Conservation (phyloP, 2,797 vertebrate genomes). For the Lagodon rhomboides region DNA sequence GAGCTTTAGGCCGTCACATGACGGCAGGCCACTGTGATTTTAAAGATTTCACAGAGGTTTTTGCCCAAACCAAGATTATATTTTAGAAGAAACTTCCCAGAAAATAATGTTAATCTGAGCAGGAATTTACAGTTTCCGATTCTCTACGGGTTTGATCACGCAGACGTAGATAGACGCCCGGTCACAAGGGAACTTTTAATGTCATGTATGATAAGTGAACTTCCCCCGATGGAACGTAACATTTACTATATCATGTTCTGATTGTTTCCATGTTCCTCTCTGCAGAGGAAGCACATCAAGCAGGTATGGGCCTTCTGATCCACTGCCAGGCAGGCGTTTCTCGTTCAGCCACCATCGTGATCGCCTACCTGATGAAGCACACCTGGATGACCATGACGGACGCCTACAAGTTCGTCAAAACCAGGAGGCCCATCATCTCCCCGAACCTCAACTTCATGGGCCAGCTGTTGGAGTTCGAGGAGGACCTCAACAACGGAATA, state of each 20-base stretch:
- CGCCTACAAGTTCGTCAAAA: slow-evolving; percentile 99
- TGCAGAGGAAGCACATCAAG: slow-evolving; percentile 98
- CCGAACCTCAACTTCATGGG: slow-evolving; percentile 99
- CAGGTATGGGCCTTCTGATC: slow-evolving; percentile 96
- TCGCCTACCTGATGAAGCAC: slow-evolving; percentile 99
- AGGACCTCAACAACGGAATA: slow-evolving; percentile 97
- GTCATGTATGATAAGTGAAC: slow-evolving; percentile 11
- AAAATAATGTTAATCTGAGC: not conserved
- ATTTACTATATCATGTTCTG: not conserved
- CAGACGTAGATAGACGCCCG: not conserved
- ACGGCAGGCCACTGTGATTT: too few species aligned
- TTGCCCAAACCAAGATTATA: not conserved
- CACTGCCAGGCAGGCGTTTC: slow-evolving; percentile 99
- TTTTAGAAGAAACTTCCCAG: not conserved
- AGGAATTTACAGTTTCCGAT: not conserved
- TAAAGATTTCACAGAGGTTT: not conserved
- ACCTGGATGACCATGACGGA: slow-evolving; percentile 99
- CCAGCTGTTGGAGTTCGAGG: slow-evolving; percentile 98
- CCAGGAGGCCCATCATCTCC: slow-evolving; percentile 98
- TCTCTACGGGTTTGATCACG: not conserved
- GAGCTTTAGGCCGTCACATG: too few species aligned
- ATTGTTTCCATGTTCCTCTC: slow-evolving; percentile 44
- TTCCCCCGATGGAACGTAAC: slow-evolving; percentile 17
- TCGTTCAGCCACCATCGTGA: slow-evolving; percentile 98
- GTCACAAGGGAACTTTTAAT: slow-evolving; percentile 6